Conservation (phyloP, 2,888 invertebrate species). For the Strigamia maritima region DNA sequence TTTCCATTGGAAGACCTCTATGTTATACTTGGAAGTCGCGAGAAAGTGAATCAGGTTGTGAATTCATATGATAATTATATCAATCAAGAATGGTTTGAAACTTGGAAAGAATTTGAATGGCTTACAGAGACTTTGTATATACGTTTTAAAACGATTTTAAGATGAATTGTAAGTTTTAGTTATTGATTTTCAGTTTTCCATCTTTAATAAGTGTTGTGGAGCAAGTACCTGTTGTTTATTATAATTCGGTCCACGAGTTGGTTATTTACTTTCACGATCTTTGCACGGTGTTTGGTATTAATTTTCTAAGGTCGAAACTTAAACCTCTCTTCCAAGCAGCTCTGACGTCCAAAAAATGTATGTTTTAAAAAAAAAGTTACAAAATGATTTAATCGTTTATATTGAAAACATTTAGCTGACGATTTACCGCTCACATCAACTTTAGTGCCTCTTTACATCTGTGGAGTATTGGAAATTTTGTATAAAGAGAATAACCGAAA, state of each 20-base stretch:
- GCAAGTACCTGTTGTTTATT: conserved; percentile 58
- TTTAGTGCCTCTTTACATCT: conserved; percentile 52
- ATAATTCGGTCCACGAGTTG: conserved; percentile 57
- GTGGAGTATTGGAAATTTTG: conserved; percentile 51
- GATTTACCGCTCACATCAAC: conserved; percentile 4
- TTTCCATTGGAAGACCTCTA: conserved; percentile 58
- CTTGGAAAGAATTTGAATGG: conserved; percentile 70
- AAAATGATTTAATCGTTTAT: background rate
- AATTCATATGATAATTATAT: conserved; percentile 64
- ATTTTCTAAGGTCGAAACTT: conserved; percentile 58
- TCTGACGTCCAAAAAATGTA: conserved; percentile 22
- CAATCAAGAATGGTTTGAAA: conserved; percentile 58
- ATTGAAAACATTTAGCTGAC: background rate
- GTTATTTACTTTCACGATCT: conserved; percentile 60
- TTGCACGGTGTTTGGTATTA: conserved; percentile 65
- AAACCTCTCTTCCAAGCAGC: conserved; percentile 50
- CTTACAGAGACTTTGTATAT: conserved; percentile 52
- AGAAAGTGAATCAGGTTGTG: conserved; percentile 60
- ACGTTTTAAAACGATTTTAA: background rate
- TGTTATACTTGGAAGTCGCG: conserved; percentile 62
- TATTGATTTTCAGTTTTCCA: conserved; percentile 56
- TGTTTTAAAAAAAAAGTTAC: background rate
- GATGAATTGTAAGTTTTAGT: background rate
- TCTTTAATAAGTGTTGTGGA: conserved; percentile 60
- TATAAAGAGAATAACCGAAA: conserved; percentile 51